phyloP scores from a whole-genome alignment of 2,113 vertebrate genomes.

The Megaceryle torquata region DNA sequence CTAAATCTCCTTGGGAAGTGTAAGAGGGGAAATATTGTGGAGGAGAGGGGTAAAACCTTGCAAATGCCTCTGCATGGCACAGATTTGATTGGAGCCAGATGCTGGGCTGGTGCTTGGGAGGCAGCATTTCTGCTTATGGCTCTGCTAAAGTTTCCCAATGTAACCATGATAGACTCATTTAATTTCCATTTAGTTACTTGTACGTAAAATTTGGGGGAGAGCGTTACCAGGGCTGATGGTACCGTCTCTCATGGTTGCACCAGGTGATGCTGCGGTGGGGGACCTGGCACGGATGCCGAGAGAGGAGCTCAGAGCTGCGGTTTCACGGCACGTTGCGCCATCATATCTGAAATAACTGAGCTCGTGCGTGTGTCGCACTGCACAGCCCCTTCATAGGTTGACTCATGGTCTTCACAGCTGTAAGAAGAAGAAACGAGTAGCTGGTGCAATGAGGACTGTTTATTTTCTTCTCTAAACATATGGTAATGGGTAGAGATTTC shows the following conservation, averaged over 20 bases:
- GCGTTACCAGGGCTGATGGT: rapidly evolving
- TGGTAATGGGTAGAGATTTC: neutral
- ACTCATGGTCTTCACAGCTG: neutral
- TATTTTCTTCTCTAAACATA: neutral
- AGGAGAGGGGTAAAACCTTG: neutral
- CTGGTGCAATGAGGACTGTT: neutral
- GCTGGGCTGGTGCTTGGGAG: neutral
- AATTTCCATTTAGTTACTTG: neutral
- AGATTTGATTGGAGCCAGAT: rapidly evolving
- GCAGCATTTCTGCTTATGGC: neutral
- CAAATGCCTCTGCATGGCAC: neutral
- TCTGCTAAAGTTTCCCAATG: neutral
- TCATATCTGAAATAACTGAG: rapidly evolving
- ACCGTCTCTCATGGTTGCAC: neutral
- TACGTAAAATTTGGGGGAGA: rapidly evolving
- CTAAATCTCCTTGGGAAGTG: neutral
- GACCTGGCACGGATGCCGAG: rapidly evolving
- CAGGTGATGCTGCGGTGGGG: rapidly evolving
- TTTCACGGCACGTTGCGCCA: neutral
- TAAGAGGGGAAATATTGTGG: neutral
- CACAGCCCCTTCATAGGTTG: neutral
- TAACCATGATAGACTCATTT: neutral
- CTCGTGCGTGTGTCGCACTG: neutral
- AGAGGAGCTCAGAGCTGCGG: neutral
- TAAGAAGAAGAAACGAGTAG: neutral